Conservation (phyloP, 1,140 invertebrate species). For the Magallana angulata region DNA sequence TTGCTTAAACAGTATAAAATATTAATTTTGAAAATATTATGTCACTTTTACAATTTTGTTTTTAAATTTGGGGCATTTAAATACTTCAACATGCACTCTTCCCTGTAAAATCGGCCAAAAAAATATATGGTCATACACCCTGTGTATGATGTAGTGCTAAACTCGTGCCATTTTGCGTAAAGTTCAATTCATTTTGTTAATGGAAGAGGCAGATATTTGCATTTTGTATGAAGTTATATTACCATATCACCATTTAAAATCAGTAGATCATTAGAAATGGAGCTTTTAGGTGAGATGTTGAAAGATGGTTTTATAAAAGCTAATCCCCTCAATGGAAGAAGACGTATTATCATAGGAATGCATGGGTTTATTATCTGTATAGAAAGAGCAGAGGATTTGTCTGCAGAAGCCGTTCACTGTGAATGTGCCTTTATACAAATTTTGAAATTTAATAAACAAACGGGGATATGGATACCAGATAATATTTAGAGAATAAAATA, state of each 20-base stretch:
- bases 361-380: constrained; percentile 3
- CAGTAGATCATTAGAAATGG: constrained; percentile 2
- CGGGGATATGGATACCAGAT: too few relatives aligned
- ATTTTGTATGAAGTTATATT: constrained; percentile 17
- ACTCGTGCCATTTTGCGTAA: background rate
- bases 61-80: too few relatives aligned
- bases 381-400: background rate
- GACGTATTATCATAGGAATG: background rate
- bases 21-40: too few relatives aligned
- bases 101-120: too few relatives aligned
- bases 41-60: too few relatives aligned
- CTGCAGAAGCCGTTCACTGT: background rate
- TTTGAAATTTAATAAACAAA: too few relatives aligned
- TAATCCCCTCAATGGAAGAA: background rate
- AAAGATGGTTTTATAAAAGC: background rate
- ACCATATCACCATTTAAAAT: constrained; percentile 16
- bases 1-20: too few relatives aligned
- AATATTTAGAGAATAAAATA: background rate
- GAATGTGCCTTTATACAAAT: too few relatives aligned
- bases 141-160: too few relatives aligned
- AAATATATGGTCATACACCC: too few relatives aligned
- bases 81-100: too few relatives aligned
- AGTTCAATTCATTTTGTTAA: background rate
- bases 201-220: background rate
- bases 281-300: background rate